These are phyloP conservation scores for Drosophila emarginata DNA, from an alignment of 2,888 invertebrate genomes.

Conservation along the genomic window DNA sequence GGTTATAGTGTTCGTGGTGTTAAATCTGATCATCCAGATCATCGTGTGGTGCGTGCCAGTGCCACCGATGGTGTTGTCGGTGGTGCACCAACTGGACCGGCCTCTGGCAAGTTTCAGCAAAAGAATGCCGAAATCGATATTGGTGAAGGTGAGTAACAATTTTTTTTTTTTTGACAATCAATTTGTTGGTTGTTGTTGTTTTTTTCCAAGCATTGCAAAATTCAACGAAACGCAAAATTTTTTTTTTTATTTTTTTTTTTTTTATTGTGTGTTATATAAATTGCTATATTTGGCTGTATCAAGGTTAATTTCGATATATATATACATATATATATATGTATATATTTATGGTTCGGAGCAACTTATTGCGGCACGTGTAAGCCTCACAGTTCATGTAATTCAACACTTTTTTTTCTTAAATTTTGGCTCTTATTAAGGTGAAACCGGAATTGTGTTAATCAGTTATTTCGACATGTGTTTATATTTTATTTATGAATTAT, in stretches of 20 bases:
- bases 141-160: slow-evolving; percentile 80
- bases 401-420: neutral
- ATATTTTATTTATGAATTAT: neutral
- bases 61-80: slow-evolving; percentile 45
- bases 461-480: neutral
- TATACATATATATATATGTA: slow-evolving; percentile 19
- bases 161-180: slow-evolving; percentile 32
- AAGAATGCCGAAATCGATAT: slow-evolving; percentile 82
- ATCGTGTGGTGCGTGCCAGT: slow-evolving; percentile 25
- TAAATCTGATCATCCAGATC: slow-evolving; percentile 79
- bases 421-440: slow-evolving; percentile 18
- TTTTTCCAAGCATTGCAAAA: slow-evolving; percentile 50
- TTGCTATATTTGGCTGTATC: slow-evolving; percentile 54
- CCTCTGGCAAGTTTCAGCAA: slow-evolving; percentile 79
- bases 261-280: slow-evolving; percentile 27
- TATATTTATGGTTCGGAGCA: slow-evolving; percentile 19
- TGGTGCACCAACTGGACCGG: slow-evolving; percentile 65
- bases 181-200: slow-evolving; percentile 29
- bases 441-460: slow-evolving; percentile 30
- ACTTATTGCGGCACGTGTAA: slow-evolving; percentile 57
- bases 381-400: slow-evolving; percentile 25
- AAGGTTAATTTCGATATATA: slow-evolving; percentile 66
- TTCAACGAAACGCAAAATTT: slow-evolving; percentile 4
- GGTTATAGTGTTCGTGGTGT: slow-evolving; percentile 76
- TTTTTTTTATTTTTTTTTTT: neutral